Conservation (phyloP, 2,888 invertebrate genomes). For the Metopia argyrocephala region DNA sequence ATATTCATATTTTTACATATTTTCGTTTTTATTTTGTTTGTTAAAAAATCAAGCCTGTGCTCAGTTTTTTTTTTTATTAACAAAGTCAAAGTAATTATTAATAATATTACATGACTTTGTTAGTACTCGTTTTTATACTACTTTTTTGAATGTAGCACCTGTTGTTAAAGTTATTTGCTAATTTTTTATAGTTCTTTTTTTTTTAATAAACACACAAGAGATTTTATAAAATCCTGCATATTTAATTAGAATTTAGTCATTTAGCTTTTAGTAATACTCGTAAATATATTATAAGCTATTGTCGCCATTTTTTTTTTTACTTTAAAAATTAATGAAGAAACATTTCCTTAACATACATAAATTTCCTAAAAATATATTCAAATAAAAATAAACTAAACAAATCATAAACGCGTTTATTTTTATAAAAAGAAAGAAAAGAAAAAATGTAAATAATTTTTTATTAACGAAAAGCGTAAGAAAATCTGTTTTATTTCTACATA, state of each 20-base stretch:
- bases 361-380: slow-evolving; percentile 51
- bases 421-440: not conserved
- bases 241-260: not conserved
- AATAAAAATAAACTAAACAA: slow-evolving; percentile 52
- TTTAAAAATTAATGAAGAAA: slow-evolving; percentile 32
- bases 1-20: no score
- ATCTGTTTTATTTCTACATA: no score
- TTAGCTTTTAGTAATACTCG: slow-evolving; percentile 41
- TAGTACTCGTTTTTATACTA: not conserved
- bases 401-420: slow-evolving; percentile 21
- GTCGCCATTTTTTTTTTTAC: slow-evolving; percentile 42
- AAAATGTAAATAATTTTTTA: not conserved
- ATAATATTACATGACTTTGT: slow-evolving; percentile 10
- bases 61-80: no score
- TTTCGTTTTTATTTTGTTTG: no score
- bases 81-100: not conserved
- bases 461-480: not conserved
- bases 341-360: slow-evolving; percentile 39
- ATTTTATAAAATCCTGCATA: slow-evolving; percentile 29
- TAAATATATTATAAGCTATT: slow-evolving; percentile 53
- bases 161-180: not conserved
- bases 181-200: slow-evolving; percentile 23
- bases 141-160: not conserved
- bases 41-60: no score
- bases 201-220: slow-evolving; percentile 1